Evolutionary conservation across 2,797 vertebrate genomes (phyloP).

Genomic region (Coccyzus lansbergi): DNA sequence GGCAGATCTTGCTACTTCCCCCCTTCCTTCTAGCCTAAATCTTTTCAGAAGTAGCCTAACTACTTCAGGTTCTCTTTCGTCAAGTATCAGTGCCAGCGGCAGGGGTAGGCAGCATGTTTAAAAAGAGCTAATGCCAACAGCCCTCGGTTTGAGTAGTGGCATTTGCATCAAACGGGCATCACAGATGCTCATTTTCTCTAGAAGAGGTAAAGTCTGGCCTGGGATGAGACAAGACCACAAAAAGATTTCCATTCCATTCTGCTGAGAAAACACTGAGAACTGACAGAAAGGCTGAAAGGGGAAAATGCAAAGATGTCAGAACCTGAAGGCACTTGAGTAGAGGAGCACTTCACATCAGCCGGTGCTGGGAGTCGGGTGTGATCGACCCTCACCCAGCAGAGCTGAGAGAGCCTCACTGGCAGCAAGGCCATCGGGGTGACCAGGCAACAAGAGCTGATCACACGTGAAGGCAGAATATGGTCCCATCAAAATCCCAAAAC

Average conservation of each 20-base stretch:
- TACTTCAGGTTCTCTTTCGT: not conserved
- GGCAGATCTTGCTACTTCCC: not conserved
- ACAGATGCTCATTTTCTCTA: not conserved
- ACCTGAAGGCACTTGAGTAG: conserved; percentile 49
- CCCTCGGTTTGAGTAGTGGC: not conserved
- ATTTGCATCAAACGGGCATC: not conserved
- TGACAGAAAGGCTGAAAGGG: not conserved
- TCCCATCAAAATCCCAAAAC: not conserved
- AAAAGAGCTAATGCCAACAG: not conserved
- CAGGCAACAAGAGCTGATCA: not conserved
- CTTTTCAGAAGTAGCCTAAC: not conserved
- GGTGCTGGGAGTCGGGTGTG: not conserved
- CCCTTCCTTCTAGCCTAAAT: not conserved
- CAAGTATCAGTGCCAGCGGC: not conserved
- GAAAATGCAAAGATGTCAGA: not conserved
- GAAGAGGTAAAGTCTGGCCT: not conserved
- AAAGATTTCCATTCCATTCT: not conserved
- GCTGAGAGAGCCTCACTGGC: not conserved
- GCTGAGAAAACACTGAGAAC: not conserved
- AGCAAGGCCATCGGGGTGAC: not conserved
- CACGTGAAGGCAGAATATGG: fast-evolving
- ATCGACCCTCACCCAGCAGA: not conserved
- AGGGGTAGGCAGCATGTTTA: fast-evolving
- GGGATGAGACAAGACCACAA: not conserved
- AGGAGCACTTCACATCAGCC: not conserved